A percentile compares a stretch with the other conserved stretches of the same genome.
Conservation (phyloP, 2,113 vertebrate genomes). For the Ceyx cyanopectus region DNA sequence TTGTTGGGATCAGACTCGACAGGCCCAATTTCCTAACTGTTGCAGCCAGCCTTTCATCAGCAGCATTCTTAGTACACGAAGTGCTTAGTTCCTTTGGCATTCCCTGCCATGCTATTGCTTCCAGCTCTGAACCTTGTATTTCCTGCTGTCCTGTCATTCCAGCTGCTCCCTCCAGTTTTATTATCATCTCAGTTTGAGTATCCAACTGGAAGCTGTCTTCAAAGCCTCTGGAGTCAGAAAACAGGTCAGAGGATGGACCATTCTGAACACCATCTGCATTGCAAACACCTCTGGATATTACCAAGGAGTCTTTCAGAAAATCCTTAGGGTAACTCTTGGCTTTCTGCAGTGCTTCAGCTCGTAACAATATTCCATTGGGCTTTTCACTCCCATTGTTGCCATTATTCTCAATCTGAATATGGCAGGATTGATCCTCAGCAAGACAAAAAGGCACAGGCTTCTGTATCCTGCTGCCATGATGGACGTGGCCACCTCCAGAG, state of each 20-base stretch:
- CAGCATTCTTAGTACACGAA: not conserved
- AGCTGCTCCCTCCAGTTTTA: constrained; percentile 78
- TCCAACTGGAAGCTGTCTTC: constrained; percentile 93
- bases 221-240: constrained; percentile 76
- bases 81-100: not conserved
- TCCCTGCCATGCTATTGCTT: not conserved
- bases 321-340: not conserved
- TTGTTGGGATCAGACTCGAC: not conserved
- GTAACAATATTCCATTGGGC: not conserved
- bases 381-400: not conserved
- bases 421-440: constrained; percentile 16
- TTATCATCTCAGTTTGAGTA: constrained; percentile 90
- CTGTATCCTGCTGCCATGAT: not conserved
- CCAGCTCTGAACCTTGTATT: not conserved
- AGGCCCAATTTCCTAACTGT: not conserved
- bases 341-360: constrained; percentile 27
- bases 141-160: constrained; percentile 36
- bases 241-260: constrained; percentile 76
- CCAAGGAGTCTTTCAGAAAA: constrained; percentile 12
- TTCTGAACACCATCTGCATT: constrained; percentile 38
- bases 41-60: not conserved
- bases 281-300: constrained; percentile 34
- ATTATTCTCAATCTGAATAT: constrained; percentile 5
- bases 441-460: not conserved
- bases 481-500: not conserved